Percentiles rank a stretch among this genome's conserved stretches.
Evolutionary conservation across 2,888 invertebrate species (phyloP).

Genomic region (Metacarcinus magister): DNA sequence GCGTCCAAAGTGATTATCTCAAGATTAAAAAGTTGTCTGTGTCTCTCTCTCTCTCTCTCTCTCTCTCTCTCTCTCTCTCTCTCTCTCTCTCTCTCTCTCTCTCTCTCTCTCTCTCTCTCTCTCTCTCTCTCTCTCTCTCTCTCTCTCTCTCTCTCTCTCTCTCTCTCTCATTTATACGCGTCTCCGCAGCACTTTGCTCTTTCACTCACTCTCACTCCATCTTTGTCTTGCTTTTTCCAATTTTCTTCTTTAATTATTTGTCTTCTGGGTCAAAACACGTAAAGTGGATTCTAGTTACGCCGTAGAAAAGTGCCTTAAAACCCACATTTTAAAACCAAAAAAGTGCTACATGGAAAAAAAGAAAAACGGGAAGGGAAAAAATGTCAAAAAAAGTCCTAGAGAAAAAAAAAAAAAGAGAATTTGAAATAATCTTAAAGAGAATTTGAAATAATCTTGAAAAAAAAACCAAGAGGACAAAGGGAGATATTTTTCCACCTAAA

Average conservation of each 20-base stretch:
- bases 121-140: constrained; percentile 48
- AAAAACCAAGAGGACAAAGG: not conserved
- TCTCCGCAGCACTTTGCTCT: constrained; percentile 32
- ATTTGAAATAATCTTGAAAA: too few relatives aligned
- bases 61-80: constrained; percentile 45
- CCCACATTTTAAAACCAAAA: not conserved
- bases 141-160: constrained; percentile 48
- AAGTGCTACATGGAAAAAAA: not conserved
- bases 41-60: not conserved
- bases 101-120: constrained; percentile 31
- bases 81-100: not conserved
- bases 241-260: not conserved
- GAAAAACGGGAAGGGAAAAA: not conserved
- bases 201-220: not conserved
- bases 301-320: not conserved
- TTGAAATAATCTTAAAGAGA: too few relatives aligned
- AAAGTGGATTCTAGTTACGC: not conserved
- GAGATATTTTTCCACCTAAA: not conserved
- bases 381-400: not conserved
- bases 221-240: not conserved
- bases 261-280: not conserved
- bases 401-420: too few relatives aligned
- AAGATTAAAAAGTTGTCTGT: not conserved
- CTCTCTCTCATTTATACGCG: constrained; percentile 10
- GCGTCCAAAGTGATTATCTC: too few relatives aligned